Conservation (phyloP, 2,113 vertebrate species). For the Anguilla japonica region DNA sequence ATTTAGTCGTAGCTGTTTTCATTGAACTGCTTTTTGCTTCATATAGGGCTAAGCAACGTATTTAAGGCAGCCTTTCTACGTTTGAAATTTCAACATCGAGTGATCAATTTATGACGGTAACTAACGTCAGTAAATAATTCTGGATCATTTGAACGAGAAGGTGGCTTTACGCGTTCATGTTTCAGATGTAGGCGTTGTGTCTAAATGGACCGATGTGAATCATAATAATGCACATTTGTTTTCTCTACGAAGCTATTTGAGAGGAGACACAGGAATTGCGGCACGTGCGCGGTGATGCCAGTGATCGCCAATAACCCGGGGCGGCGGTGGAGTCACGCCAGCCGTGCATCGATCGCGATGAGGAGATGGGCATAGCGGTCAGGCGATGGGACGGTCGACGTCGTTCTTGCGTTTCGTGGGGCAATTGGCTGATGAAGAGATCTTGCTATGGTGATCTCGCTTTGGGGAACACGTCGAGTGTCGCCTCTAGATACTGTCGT, state of each 20-base stretch:
- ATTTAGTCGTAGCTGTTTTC: no score
- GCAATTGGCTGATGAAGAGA: slow-evolving; percentile 56
- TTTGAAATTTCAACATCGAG: no score
- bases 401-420: slow-evolving; percentile 30
- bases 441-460: slow-evolving; percentile 40
- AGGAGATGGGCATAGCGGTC: slow-evolving; percentile 33
- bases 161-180: neutral
- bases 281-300: slow-evolving; percentile 25
- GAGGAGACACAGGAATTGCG: neutral
- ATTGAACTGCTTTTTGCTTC: no score
- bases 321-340: slow-evolving; percentile 39
- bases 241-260: neutral
- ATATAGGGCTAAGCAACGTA: no score
- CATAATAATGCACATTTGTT: neutral
- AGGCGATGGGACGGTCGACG: slow-evolving; percentile 45
- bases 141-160: no score
- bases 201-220: neutral
- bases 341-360: slow-evolving; percentile 15
- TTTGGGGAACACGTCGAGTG: neutral
- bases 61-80: no score
- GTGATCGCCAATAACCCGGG: slow-evolving; percentile 47
- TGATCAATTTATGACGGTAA: no score
- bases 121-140: no score
- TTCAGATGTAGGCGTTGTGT: neutral
- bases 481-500: neutral